A percentile compares a stretch with the other conserved stretches of the same genome.
Evolutionary conservation across 2,888 invertebrate species (phyloP).

Genomic region (Notodonta ziczac): DNA sequence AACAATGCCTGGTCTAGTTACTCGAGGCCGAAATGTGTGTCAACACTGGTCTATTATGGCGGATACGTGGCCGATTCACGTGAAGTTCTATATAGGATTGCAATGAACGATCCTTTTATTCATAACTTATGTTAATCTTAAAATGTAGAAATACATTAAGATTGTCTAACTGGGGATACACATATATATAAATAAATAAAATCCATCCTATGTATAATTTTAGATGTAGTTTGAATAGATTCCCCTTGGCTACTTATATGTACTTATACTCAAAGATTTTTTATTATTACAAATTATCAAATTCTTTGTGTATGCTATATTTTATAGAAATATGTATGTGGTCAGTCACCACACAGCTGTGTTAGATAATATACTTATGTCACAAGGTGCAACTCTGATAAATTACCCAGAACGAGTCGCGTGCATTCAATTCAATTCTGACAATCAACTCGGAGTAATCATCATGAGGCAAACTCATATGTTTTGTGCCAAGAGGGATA

Average conservation of each 20-base stretch:
- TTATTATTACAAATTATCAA: too few relatives aligned
- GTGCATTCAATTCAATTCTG: constrained; percentile 66
- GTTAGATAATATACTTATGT: constrained; percentile 15
- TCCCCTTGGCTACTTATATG: constrained; percentile 9
- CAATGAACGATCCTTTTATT: constrained; percentile 12
- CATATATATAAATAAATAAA: too few relatives aligned
- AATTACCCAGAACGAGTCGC: constrained; percentile 60
- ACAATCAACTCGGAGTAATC: constrained; percentile 56
- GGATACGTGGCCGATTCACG: constrained; percentile 33
- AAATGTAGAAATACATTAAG: too few relatives aligned
- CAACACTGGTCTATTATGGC: constrained; percentile 24
- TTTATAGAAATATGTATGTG: background rate
- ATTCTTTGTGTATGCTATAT: too few relatives aligned
- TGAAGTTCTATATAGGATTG: constrained; percentile 28
- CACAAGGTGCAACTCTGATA: constrained; percentile 37
- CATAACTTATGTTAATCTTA: too few relatives aligned
- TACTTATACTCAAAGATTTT: background rate
- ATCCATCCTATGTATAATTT: too few relatives aligned
- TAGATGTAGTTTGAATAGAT: constrained; percentile 18
- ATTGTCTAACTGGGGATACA: too few relatives aligned
- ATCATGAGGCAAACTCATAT: constrained; percentile 23
- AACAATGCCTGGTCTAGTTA: constrained; percentile 5
- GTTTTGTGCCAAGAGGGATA: background rate
- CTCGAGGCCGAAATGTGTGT: constrained; percentile 31
- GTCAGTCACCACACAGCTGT: background rate